A percentile compares a stretch with the other conserved stretches of the same genome.
phyloP scores from a whole-genome alignment of 2,113 vertebrate species.

The Cygnus buccinator region DNA sequence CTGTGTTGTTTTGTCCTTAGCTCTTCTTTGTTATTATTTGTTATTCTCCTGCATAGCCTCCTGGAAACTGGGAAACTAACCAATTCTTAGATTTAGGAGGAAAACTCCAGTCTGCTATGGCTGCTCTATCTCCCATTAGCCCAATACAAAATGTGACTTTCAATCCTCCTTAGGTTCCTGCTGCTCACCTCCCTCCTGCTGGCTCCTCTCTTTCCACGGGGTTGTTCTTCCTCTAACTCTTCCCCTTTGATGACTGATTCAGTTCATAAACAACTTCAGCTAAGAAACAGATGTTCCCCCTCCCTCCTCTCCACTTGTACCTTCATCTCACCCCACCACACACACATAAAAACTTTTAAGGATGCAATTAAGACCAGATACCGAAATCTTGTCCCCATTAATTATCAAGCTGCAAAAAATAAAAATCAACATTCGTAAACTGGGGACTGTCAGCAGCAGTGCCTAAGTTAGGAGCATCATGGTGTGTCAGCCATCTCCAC shows the following conservation, averaged over 20 bases:
- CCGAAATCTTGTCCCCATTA: not conserved
- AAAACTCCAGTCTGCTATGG: fast-evolving
- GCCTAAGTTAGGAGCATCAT: not conserved
- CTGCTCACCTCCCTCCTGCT: not conserved
- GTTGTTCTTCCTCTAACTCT: not conserved
- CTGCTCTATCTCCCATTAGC: not conserved
- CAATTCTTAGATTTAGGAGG: not conserved
- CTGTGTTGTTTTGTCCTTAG: not conserved
- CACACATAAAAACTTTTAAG: not conserved
- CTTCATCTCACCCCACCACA: not conserved
- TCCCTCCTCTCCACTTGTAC: not conserved
- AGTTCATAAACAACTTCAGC: not conserved
- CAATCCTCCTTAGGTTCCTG: fast-evolving
- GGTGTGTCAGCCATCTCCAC: not conserved
- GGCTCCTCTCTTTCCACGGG: not conserved
- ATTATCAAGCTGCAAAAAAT: not conserved
- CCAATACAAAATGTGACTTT: not conserved
- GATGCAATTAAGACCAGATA: not conserved
- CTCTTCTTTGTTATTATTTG: not conserved
- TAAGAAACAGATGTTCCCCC: not conserved
- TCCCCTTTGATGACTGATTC: not conserved
- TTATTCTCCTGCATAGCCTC: not conserved
- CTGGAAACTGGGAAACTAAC: not conserved
- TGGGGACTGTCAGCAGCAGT: not conserved
- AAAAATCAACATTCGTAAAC: not conserved